Evolutionary conservation across 2,797 vertebrate genomes (phyloP).

Genomic region (Acanthurus lineatus): DNA sequence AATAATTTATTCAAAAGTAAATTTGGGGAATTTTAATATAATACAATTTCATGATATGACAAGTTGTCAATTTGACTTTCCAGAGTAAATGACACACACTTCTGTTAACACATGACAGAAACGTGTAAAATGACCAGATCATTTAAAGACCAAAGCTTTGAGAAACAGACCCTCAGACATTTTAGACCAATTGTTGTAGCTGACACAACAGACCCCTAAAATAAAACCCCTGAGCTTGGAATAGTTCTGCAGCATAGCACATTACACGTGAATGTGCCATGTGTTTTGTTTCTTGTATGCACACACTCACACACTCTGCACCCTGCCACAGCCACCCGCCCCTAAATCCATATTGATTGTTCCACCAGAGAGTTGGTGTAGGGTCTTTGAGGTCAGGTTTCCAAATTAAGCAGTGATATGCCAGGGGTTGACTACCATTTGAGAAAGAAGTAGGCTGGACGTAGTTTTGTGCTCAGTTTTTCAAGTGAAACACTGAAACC

Average conservation of each 20-base stretch:
- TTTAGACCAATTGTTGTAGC: too few species aligned
- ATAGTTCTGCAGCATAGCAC: slow-evolving; percentile 70
- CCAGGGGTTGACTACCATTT: neutral
- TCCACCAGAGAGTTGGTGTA: slow-evolving; percentile 45
- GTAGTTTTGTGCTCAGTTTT: neutral
- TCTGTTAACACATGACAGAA: neutral
- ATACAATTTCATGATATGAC: neutral
- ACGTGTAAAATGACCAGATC: neutral
- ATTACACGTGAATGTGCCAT: slow-evolving; percentile 69
- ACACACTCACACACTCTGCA: slow-evolving; percentile 17
- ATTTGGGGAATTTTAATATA: neutral
- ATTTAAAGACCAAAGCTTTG: neutral
- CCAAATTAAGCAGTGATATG: slow-evolving; percentile 20
- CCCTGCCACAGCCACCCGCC: slow-evolving; percentile 24
- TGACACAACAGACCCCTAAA: slow-evolving; percentile 75
- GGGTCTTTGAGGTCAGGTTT: slow-evolving; percentile 31
- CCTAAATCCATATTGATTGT: slow-evolving; percentile 70
- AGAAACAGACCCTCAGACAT: too few species aligned
- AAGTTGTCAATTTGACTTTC: slow-evolving; percentile 2
- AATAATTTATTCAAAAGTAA: neutral
- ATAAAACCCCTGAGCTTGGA: slow-evolving; percentile 75
- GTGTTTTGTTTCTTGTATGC: slow-evolving; percentile 61
- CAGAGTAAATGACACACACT: neutral
- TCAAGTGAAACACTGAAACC: neutral
- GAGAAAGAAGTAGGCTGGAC: neutral